Conservation (phyloP, 2,888 invertebrate species). For the Apoda limacodes region DNA sequence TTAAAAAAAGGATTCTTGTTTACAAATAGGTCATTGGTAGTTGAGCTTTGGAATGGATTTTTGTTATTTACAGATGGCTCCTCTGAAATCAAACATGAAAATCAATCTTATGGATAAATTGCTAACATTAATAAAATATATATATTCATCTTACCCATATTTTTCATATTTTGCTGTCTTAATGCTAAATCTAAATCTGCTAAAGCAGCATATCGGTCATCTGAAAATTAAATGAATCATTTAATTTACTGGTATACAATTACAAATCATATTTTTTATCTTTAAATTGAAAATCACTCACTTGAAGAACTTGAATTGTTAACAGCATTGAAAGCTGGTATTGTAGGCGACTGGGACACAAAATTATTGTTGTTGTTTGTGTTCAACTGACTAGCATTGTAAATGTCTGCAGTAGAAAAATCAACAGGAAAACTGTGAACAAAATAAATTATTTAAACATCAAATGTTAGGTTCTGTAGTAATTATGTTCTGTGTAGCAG, state of each 20-base stretch:
- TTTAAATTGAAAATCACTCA: no score
- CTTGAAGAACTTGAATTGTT: constrained; percentile 30
- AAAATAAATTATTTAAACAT: no score
- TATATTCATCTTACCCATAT: constrained; percentile 40
- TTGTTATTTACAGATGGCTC: constrained; percentile 44
- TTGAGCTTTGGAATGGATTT: constrained; percentile 61
- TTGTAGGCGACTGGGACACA: constrained; percentile 49
- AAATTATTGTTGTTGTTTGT: constrained; percentile 49
- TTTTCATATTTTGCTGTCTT: constrained; percentile 68
- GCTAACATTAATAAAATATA: constrained; percentile 5
- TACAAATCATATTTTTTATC: no score
- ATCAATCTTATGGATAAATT: no score
- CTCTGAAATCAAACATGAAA: no score
- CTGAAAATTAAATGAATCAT: constrained; percentile 53
- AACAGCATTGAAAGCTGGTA: constrained; percentile 40
- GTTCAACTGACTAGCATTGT: constrained; percentile 70
- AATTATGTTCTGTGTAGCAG: no score
- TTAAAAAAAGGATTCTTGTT: constrained; percentile 61
- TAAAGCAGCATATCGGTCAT: constrained; percentile 95
- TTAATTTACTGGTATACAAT: no score
- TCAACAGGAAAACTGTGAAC: constrained; percentile 77
- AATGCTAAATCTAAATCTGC: constrained; percentile 90
- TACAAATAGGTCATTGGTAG: constrained; percentile 50
- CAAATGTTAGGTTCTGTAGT: no score
- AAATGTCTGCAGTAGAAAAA: constrained; percentile 78